Conservation (phyloP, 2,113 vertebrate genomes). For the Spea multiplicata region DNA sequence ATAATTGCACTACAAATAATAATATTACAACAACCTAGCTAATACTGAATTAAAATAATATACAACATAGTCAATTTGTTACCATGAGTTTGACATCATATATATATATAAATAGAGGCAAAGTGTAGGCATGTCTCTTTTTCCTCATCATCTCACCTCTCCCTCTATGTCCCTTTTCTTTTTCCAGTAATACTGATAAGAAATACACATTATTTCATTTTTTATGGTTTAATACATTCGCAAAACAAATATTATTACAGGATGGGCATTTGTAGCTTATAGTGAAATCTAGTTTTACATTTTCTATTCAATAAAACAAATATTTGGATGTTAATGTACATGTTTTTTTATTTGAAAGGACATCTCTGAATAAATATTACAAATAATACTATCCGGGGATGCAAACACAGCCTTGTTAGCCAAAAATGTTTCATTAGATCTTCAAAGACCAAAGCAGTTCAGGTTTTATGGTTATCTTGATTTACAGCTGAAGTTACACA, state of each 20-base stretch:
- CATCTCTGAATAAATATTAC: neutral
- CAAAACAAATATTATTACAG: neutral
- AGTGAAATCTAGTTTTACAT: slow-evolving; percentile 10
- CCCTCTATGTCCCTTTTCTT: too few species aligned
- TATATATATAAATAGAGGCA: too few species aligned
- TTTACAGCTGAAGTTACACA: slow-evolving; percentile 9
- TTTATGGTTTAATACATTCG: neutral
- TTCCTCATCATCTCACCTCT: too few species aligned
- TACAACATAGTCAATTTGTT: too few species aligned
- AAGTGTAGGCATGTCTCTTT: too few species aligned
- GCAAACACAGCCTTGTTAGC: slow-evolving; percentile 1
- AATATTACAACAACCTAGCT: too few species aligned
- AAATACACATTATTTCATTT: neutral
- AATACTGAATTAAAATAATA: too few species aligned
- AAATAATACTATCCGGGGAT: slow-evolving; percentile 12
- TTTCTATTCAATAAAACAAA: slow-evolving; percentile 22
- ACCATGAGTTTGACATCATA: too few species aligned
- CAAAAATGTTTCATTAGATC: slow-evolving; percentile 18
- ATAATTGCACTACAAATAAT: too few species aligned
- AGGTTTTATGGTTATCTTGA: slow-evolving; percentile 19
- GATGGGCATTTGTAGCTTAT: neutral
- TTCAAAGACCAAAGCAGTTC: slow-evolving; percentile 27
- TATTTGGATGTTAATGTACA: slow-evolving; percentile 25
- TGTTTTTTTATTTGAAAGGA: slow-evolving; percentile 8
- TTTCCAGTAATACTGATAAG: neutral